Evolutionary conservation across 2,797 vertebrate genomes (phyloP), one percentile per base, ranked within the genome.

Genomic region (Chiloscyllium punctatum): DNA sequence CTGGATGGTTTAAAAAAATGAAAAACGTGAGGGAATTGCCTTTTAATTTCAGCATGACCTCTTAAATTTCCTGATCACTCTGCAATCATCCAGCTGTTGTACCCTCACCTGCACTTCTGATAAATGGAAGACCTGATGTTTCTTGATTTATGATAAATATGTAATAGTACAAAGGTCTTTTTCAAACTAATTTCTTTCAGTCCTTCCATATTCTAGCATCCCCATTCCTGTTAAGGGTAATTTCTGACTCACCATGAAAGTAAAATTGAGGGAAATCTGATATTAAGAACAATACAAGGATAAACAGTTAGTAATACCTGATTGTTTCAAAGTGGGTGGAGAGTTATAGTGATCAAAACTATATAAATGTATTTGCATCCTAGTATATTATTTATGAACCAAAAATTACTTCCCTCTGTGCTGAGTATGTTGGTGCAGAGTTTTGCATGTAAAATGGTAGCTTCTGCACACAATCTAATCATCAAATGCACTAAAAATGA

Each of bases 281-380:
- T 94, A 53, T 94, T 94, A 96, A 97, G 96, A 97, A 97, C 96
- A 97, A 96, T 97, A 96, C 96, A 96, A 96, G 96, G 96, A 97
- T 97, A 96, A 72, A 97, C 96, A 91, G 96, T 96, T 96, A 96
- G 96, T 96, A 96, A 96, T 96, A 95, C 92, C 96, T 94, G 96
- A 95, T 94, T 95, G 71, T 96, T 97, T 97, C 96, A 94, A 96
- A 66, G 96, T 79, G 96, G 95, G 84, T 96, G 95, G 95, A 95
- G 68, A 95, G 96, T 11, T 18, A 94, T 74, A 13, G 25, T 94
- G 71, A 27, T 94, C 30, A 53, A 74, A 94, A 94, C 21, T 74
- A 90, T 13, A 33, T 62, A 94, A 51, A 48, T 48, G 42, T 48
- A 48, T 48, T 48, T 48, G 42, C 42, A 48, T 1, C 42, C 42